These are phyloP conservation scores for Spilarctia lutea DNA, from an alignment of 2,888 invertebrate genomes.

Conservation along the genomic window DNA sequence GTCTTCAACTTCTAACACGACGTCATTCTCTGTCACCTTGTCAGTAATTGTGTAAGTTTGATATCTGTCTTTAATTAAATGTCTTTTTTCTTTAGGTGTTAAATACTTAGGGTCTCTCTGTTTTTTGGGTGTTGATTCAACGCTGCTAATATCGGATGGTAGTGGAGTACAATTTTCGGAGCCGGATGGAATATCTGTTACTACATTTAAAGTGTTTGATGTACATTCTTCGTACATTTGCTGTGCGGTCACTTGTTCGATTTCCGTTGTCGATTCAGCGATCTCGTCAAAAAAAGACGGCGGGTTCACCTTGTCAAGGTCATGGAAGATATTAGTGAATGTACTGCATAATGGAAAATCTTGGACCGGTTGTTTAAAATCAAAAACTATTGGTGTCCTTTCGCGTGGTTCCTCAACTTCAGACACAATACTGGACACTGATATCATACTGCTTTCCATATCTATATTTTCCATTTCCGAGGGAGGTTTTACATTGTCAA, in stretches of 20 bases:
- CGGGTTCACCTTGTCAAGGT: conserved; percentile 90
- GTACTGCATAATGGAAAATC: conserved; percentile 80
- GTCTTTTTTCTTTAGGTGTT: conserved; percentile 93
- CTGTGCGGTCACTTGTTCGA: conserved; percentile 81
- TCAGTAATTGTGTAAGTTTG: conserved; percentile 94
- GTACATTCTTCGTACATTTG: conserved; percentile 88
- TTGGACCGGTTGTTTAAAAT: conserved; percentile 85
- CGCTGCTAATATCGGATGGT: conserved; percentile 91
- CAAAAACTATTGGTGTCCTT: conserved; percentile 83
- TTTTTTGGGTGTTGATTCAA: conserved; percentile 91
- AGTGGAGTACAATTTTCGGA: conserved; percentile 87
- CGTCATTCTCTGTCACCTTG: conserved; percentile 66
- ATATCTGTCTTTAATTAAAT: conserved; percentile 91
- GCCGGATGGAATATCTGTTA: conserved; percentile 85
- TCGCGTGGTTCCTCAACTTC: conserved; percentile 89
- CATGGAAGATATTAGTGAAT: conserved; percentile 82
- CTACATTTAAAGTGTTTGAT: conserved; percentile 85
- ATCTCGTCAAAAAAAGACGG: conserved; percentile 91
- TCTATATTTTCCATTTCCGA: conserved; percentile 93
- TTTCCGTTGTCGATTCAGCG: conserved; percentile 87
- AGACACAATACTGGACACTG: conserved; percentile 93
- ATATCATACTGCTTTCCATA: conserved; percentile 93
- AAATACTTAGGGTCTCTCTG: conserved; percentile 81
- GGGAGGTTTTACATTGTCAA: conserved; percentile 94
- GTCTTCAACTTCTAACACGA: conserved; percentile 69